phyloP scores from a whole-genome alignment of 2,888 invertebrate genomes.

The Parelbella ahira region DNA sequence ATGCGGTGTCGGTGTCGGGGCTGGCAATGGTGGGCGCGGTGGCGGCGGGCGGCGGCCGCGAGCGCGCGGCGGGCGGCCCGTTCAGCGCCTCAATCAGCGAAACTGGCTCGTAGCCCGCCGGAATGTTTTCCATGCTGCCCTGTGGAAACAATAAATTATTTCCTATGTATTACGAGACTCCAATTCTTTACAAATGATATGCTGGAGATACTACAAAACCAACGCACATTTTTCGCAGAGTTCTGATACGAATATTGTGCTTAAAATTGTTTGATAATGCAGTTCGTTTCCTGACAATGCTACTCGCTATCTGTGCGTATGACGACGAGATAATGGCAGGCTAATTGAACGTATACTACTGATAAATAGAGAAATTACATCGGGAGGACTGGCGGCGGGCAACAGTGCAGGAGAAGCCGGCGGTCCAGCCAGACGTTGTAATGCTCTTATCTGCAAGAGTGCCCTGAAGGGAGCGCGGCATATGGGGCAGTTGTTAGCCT shows the following conservation, averaged over 20 bases:
- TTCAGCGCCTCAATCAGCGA: constrained; percentile 97
- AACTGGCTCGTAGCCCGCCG: constrained; percentile 95
- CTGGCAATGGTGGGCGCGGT: constrained; percentile 49
- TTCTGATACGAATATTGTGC: too few species aligned
- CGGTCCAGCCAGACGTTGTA: constrained; percentile 85
- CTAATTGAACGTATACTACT: too few species aligned
- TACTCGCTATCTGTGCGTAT: too few species aligned
- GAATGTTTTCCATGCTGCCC: constrained; percentile 91
- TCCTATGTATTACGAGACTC: too few species aligned
- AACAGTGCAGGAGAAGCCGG: constrained; percentile 56
- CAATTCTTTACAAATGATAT: too few species aligned
- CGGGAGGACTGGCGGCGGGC: constrained; percentile 60
- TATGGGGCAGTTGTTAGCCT: constrained; percentile 99
- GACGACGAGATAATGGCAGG: too few species aligned
- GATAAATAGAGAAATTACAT: too few species aligned
- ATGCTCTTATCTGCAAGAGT: constrained; percentile 95
- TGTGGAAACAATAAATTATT: too few species aligned
- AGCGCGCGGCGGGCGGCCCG: constrained; percentile 87
- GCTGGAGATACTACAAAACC: too few species aligned
- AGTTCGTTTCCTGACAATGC: too few species aligned
- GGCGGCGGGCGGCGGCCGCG: constrained; percentile 59
- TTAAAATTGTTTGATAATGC: too few species aligned
- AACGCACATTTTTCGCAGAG: too few species aligned
- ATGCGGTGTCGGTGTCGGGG: constrained; percentile 83
- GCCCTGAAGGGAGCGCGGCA: constrained; percentile 99